Conservation (phyloP, 2,797 vertebrate genomes). For the Syndactyla subalaris region DNA sequence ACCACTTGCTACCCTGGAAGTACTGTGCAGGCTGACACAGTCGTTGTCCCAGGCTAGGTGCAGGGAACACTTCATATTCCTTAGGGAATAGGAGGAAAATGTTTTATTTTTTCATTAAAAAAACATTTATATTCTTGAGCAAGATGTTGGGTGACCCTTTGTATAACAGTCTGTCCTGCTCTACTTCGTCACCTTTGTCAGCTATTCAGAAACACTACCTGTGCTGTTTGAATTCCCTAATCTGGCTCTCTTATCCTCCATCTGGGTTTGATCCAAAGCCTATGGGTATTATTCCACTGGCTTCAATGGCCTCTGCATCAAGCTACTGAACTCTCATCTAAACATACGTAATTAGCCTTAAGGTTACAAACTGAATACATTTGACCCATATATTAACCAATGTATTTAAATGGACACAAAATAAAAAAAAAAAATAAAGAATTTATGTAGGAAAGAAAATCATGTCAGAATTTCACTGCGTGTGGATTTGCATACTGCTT, state of each 20-base stretch:
- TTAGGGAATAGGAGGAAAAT: neutral
- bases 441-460: neutral
- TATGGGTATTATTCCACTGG: neutral
- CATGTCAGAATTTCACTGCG: neutral
- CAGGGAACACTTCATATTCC: neutral
- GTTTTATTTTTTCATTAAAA: neutral
- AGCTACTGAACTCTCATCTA: neutral
- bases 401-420: neutral
- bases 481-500: neutral
- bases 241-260: neutral
- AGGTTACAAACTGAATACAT: neutral
- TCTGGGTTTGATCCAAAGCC: neutral
- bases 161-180: neutral
- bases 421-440: too few relatives aligned
- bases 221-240: neutral
- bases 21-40: neutral
- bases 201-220: neutral
- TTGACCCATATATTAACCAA: neutral
- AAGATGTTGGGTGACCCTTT: neutral
- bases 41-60: neutral
- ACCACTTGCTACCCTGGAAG: neutral
- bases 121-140: neutral
- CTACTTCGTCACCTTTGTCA: neutral
- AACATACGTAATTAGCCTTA: fast-evolving
- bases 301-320: neutral